phyloP scores from a whole-genome alignment of 2,113 vertebrate species.

The human region DNA sequence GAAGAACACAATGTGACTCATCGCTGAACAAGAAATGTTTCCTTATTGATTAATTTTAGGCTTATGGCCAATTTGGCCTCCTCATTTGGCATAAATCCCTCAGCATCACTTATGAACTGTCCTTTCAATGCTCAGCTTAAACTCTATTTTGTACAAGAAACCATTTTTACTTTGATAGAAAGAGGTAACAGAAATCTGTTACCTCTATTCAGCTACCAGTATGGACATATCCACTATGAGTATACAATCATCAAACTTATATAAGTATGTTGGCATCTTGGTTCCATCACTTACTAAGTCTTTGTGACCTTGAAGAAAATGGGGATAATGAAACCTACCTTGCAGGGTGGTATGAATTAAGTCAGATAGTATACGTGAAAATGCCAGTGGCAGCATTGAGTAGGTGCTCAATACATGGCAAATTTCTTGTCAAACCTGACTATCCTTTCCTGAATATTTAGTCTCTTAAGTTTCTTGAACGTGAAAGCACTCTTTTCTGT shows the following conservation, averaged over 20 bases:
- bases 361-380: neutral
- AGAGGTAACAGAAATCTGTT: slow-evolving; percentile 27
- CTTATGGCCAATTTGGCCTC: slow-evolving; percentile 62
- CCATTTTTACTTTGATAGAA: slow-evolving; percentile 50
- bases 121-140: slow-evolving; percentile 68
- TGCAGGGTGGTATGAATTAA: neutral
- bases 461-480: slow-evolving; percentile 37
- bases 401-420: slow-evolving; percentile 17
- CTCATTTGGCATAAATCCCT: slow-evolving; percentile 53
- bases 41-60: slow-evolving; percentile 73
- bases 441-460: slow-evolving; percentile 48
- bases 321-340: neutral
- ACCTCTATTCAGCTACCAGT: neutral
- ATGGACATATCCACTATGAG: neutral
- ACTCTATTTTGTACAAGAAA: slow-evolving; percentile 49
- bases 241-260: neutral
- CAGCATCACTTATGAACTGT: slow-evolving; percentile 63
- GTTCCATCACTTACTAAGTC: neutral
- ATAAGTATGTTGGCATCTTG: slow-evolving; percentile 19
- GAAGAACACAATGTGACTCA: slow-evolving; percentile 72
- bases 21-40: slow-evolving; percentile 53
- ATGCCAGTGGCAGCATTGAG: neutral
- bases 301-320: slow-evolving; percentile 42
- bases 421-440: slow-evolving; percentile 26
- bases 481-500: slow-evolving; percentile 15